A percentile compares a stretch with the other conserved stretches of the same genome.
Evolutionary conservation across 2,113 vertebrate genomes (phyloP).

Genomic region (Pterocles orientalis): DNA sequence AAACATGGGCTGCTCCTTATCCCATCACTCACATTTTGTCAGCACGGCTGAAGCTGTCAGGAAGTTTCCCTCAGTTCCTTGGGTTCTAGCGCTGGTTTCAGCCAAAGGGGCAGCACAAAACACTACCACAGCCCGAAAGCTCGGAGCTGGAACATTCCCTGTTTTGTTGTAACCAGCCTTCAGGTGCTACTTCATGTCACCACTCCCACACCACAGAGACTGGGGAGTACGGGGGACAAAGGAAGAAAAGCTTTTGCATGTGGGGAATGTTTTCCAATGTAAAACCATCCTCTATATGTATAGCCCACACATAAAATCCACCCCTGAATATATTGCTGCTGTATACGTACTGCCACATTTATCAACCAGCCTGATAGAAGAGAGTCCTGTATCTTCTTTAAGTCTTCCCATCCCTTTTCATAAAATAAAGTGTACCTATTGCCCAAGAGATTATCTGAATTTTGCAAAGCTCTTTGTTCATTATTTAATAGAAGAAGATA

Average conservation of each 20-base stretch:
- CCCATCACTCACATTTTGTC: neutral
- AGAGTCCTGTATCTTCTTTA: neutral
- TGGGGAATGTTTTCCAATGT: neutral
- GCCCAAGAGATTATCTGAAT: slow-evolving; percentile 23
- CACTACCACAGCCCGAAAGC: neutral
- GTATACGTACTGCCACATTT: neutral
- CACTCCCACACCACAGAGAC: neutral
- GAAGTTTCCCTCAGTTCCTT: neutral
- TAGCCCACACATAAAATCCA: neutral
- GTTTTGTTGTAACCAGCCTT: neutral
- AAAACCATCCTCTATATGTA: fast-evolving
- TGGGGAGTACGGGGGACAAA: neutral
- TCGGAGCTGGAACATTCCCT: neutral
- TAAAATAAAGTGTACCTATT: neutral
- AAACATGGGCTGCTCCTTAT: neutral
- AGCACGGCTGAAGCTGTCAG: too few species aligned
- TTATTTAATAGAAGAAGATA: slow-evolving; percentile 17
- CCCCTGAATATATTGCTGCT: neutral
- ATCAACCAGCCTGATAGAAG: neutral
- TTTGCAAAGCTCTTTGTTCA: slow-evolving; percentile 30
- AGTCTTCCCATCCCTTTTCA: neutral
- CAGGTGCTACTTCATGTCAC: neutral
- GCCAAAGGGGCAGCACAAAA: neutral
- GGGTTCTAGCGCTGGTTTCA: fast-evolving
- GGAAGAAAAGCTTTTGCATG: neutral